Conservation (phyloP, 2,113 vertebrate genomes). For the Rhinolophus sinicus region DNA sequence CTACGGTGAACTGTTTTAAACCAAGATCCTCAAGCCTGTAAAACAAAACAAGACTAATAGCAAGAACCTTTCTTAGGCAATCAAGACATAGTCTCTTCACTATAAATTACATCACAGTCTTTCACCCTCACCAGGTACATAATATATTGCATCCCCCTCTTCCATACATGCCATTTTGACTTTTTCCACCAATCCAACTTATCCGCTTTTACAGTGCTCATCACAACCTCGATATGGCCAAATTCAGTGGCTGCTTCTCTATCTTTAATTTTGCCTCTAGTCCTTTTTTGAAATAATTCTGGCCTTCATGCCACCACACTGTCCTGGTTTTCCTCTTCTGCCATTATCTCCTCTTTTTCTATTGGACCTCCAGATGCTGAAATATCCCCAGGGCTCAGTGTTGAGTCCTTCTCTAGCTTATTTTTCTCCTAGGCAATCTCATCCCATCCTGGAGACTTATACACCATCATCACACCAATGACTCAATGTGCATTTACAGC, state of each 20-base stretch:
- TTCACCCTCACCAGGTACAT: not conserved
- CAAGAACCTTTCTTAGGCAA: not conserved
- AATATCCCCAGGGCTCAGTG: not conserved
- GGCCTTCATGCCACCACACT: not conserved
- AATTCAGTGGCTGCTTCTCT: not conserved
- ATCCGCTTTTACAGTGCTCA: not conserved
- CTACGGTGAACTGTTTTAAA: conserved; percentile 88
- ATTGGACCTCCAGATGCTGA: not conserved
- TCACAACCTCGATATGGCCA: not conserved
- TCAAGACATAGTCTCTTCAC: not conserved
- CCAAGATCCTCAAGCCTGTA: conserved; percentile 92
- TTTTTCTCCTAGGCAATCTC: not conserved
- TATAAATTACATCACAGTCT: not conserved
- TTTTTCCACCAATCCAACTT: not conserved
- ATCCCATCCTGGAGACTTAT: not conserved
- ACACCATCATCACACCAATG: not conserved
- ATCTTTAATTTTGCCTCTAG: not conserved
- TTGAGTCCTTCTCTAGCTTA: not conserved
- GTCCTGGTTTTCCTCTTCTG: not conserved
- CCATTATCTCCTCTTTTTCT: not conserved
- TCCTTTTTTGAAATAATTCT: not conserved
- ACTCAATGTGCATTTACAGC: not conserved
- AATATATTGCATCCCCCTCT: no score
- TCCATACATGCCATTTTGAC: no score
- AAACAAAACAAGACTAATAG: conserved; percentile 26